Evolutionary conservation across 2,797 vertebrate genomes (phyloP).

Genomic region (Hyperoplus lanceolatus): DNA sequence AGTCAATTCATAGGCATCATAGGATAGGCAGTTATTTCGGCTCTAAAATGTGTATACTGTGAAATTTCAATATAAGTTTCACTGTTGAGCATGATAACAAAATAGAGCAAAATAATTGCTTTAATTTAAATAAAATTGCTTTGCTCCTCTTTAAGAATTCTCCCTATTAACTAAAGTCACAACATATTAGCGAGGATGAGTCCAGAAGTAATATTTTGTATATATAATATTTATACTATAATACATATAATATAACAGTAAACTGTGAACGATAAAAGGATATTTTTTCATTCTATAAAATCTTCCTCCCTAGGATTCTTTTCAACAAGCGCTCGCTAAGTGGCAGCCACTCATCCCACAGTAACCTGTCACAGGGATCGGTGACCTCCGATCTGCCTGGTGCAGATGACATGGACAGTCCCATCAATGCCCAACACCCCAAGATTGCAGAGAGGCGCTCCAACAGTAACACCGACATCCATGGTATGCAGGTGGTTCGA

Average conservation of each 20-base stretch:
- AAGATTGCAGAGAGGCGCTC: conserved; percentile 91
- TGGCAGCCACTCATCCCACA: conserved; percentile 86
- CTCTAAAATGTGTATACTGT: not conserved
- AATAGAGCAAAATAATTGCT: not conserved
- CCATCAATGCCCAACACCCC: conserved; percentile 77
- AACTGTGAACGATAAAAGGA: too few species aligned
- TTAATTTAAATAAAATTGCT: not conserved
- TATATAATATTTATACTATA: too few species aligned
- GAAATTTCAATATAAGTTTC: not conserved
- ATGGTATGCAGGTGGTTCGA: conserved; percentile 82
- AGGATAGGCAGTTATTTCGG: not conserved
- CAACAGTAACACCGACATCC: conserved; percentile 90
- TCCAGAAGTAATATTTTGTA: too few species aligned
- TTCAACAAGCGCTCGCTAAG: conserved; percentile 86
- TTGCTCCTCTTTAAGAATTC: not conserved
- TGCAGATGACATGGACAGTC: conserved; percentile 88
- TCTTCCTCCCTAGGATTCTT: conserved; percentile 79
- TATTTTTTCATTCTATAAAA: not conserved
- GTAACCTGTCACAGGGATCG: conserved; percentile 88
- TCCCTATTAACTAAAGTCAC: not conserved
- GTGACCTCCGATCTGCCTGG: conserved; percentile 87
- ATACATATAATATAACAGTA: too few species aligned
- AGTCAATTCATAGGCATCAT: too few species aligned
- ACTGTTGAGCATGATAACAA: not conserved
- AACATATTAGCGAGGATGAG: not conserved